phyloP scores from a whole-genome alignment of 2,113 vertebrate species.

The Cebidichthys violaceus region DNA sequence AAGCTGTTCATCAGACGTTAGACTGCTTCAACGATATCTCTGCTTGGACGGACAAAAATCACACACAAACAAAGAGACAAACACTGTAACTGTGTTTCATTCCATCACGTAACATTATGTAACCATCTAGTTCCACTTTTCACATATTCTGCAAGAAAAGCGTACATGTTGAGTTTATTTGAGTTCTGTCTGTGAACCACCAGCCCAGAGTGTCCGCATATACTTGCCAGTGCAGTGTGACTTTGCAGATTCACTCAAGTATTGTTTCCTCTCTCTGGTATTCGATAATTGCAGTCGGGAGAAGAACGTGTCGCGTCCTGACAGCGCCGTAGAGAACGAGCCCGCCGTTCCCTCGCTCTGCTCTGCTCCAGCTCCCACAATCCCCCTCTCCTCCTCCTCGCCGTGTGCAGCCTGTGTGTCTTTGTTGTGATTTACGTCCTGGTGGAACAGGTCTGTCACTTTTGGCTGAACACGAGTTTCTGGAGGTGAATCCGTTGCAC shows the following conservation, averaged over 20 bases:
- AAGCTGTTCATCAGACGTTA: slow-evolving; percentile 50
- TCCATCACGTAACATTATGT: slow-evolving; percentile 10
- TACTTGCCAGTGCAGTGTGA: not conserved
- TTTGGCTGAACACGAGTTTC: slow-evolving; percentile 18
- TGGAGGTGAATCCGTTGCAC: slow-evolving; percentile 13
- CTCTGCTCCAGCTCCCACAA: slow-evolving; percentile 10
- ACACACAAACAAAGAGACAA: slow-evolving; percentile 5
- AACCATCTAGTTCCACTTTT: slow-evolving; percentile 12
- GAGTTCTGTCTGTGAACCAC: slow-evolving; percentile 12
- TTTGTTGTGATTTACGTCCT: slow-evolving; percentile 53
- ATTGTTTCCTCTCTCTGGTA: slow-evolving; percentile 60
- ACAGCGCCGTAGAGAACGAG: slow-evolving; percentile 57
- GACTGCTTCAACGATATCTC: slow-evolving; percentile 48
- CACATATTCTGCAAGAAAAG: not conserved
- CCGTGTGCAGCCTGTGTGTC: slow-evolving; percentile 33
- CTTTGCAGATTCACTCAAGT: slow-evolving; percentile 24
- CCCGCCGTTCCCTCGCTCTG: slow-evolving; percentile 22
- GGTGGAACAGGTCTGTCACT: slow-evolving; percentile 49
- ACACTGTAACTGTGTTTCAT: slow-evolving; percentile 16
- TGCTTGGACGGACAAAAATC: slow-evolving; percentile 55
- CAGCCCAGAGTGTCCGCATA: not conserved
- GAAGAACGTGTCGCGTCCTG: slow-evolving; percentile 68
- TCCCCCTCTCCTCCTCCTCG: slow-evolving; percentile 14
- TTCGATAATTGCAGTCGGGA: slow-evolving; percentile 69
- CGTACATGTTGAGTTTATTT: slow-evolving; percentile 1